These are phyloP conservation scores for Callocephalon fimbriatum DNA, from an alignment of 2,113 vertebrate genomes.

Conservation along the genomic window DNA sequence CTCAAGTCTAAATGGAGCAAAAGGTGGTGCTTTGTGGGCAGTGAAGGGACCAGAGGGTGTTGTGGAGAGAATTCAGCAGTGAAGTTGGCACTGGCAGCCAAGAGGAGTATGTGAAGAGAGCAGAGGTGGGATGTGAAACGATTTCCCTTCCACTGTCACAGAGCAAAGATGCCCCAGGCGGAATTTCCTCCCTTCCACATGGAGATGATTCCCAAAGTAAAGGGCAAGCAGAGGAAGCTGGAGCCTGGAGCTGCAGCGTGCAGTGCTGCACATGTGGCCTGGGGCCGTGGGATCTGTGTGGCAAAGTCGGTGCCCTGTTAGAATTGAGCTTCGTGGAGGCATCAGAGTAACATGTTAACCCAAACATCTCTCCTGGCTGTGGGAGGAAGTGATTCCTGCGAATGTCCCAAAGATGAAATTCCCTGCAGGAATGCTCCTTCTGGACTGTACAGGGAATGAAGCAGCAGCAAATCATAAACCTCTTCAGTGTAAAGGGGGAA, in stretches of 20 bases:
- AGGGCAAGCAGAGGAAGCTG: background rate
- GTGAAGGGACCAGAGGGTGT: background rate
- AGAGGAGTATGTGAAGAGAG: background rate
- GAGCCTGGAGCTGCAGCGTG: background rate
- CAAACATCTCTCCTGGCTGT: background rate
- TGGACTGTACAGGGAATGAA: background rate
- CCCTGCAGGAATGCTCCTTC: background rate
- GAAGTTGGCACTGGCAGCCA: background rate
- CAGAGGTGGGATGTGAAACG: background rate
- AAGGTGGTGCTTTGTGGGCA: background rate
- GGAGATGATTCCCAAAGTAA: background rate
- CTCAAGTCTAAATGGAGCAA: background rate
- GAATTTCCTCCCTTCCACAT: background rate
- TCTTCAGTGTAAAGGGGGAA: background rate
- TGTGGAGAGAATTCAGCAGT: background rate
- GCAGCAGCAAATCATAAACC: background rate
- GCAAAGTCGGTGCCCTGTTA: background rate
- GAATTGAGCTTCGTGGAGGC: background rate
- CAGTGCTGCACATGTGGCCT: rapidly evolving
- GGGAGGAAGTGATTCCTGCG: background rate
- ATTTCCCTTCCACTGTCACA: rapidly evolving
- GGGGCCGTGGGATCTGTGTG: background rate
- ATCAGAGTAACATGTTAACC: background rate
- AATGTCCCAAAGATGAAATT: background rate
- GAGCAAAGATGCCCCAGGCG: background rate